A percentile compares a stretch with the other conserved stretches of the same genome.
Conservation (phyloP, 2,888 invertebrate genomes). For the Falcaria lacertinaria region DNA sequence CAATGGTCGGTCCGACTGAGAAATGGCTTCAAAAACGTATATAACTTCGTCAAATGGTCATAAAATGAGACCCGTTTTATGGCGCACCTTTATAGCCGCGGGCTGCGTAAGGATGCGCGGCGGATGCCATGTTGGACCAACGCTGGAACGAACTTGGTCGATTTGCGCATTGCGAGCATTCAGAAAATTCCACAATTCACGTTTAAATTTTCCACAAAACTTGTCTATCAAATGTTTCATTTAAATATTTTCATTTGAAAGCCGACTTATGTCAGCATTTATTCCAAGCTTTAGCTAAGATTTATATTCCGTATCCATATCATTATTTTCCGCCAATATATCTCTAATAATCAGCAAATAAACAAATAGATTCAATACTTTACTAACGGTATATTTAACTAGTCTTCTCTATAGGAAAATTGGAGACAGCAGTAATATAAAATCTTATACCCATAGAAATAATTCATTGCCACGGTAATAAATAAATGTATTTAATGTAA, state of each 20-base stretch:
- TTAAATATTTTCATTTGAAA: no score
- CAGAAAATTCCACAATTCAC: no score
- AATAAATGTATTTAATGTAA: conserved; percentile 60
- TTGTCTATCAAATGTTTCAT: no score
- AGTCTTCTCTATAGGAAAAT: conserved; percentile 14
- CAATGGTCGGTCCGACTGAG: conserved; percentile 62
- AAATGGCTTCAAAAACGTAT: conserved; percentile 72
- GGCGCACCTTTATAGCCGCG: conserved; percentile 71
- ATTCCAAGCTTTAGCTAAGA: no score
- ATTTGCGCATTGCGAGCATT: conserved; percentile 12
- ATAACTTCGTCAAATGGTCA: conserved; percentile 76
- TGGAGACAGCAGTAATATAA: conserved; percentile 23
- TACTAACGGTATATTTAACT: no score
- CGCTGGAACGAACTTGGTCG: conserved; percentile 28
- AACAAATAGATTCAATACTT: background rate
- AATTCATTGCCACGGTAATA: conserved; percentile 41
- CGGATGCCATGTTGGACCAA: conserved; percentile 46
- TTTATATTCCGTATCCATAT: no score
- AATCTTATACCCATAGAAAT: conserved; percentile 33
- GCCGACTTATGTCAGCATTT: no score
- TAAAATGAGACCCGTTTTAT: conserved; percentile 75
- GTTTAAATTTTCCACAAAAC: no score
- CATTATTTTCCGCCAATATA: no score
- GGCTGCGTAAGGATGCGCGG: conserved; percentile 63
- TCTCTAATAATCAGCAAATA: no score